A percentile compares a stretch with the other conserved stretches of the same genome.
These are phyloP conservation scores for Melinaea marsaeus DNA, from an alignment of 2,888 invertebrate species.

Conservation along the genomic window DNA sequence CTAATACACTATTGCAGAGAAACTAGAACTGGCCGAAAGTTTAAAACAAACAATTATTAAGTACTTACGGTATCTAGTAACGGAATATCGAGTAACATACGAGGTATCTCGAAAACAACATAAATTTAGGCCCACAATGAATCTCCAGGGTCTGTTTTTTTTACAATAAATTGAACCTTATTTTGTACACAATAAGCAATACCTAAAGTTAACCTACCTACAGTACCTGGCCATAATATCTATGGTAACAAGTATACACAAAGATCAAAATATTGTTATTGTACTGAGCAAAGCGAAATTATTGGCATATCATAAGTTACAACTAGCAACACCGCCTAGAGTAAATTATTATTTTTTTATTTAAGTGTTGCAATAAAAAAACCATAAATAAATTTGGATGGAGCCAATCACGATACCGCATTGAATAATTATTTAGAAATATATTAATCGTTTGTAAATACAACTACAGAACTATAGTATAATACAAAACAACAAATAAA, in stretches of 20 bases:
- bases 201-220: slow-evolving; percentile 64
- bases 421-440: slow-evolving; percentile 55
- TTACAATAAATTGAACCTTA: slow-evolving; percentile 51
- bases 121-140: slow-evolving; percentile 53
- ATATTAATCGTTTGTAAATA: slow-evolving; percentile 63
- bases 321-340: slow-evolving; percentile 33
- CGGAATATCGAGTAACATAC: slow-evolving; percentile 29
- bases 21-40: slow-evolving; percentile 59
- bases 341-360: slow-evolving; percentile 14
- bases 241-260: slow-evolving; percentile 72
- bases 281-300: slow-evolving; percentile 63
- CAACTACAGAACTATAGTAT: slow-evolving; percentile 60
- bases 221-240: slow-evolving; percentile 71
- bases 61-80: slow-evolving; percentile 31
- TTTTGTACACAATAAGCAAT: slow-evolving; percentile 65
- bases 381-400: slow-evolving; percentile 50
- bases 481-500: slow-evolving; percentile 76
- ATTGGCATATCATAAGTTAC: slow-evolving; percentile 26
- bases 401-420: slow-evolving; percentile 52
- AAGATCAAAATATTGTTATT: slow-evolving; percentile 47
- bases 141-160: slow-evolving; percentile 34
- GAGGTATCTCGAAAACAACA: slow-evolving; percentile 37
- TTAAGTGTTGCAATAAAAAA: slow-evolving; percentile 34
- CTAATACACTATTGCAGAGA: slow-evolving; percentile 46
- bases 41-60: slow-evolving; percentile 20